Evolutionary conservation across 35 echinoderm and acorn worm species (phyloP).

Genomic region (Ophioderma brevispina): DNA sequence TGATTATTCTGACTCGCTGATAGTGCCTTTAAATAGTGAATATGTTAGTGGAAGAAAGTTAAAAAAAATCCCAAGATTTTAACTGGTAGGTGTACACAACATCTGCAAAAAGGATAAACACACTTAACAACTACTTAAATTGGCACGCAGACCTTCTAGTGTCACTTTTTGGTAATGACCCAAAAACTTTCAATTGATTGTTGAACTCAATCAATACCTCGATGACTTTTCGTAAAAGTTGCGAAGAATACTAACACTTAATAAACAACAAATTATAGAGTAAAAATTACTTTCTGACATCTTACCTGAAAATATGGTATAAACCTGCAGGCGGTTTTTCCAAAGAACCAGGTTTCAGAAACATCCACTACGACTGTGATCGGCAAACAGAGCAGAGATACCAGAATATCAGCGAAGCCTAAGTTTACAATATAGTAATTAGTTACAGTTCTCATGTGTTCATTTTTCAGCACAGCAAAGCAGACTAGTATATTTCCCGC

Average conservation of each 20-base stretch:
- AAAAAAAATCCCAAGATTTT: no score
- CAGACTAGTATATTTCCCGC: constrained; percentile 83
- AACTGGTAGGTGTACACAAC: no score
- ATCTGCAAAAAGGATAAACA: no score
- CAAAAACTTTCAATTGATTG: no score
- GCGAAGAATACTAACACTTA: neutral
- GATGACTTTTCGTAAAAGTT: no score
- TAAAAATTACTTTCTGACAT: neutral
- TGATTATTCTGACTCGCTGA: no score
- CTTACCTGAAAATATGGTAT: constrained; percentile 91
- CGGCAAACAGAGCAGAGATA: constrained; percentile 74
- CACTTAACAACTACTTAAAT: no score
- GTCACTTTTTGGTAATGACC: no score
- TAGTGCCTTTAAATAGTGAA: no score
- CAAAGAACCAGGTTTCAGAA: constrained; percentile 83
- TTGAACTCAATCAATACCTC: no score
- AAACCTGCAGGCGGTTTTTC: constrained; percentile 61
- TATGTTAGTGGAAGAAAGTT: no score
- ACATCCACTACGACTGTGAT: constrained; percentile 62
- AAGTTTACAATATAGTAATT: constrained; percentile 98
- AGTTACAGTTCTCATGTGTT: constrained; percentile 96
- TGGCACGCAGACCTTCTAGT: no score
- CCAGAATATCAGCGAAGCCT: constrained; percentile 77
- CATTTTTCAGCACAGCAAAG: constrained; percentile 80
- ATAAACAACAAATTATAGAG: neutral